Percentiles rank a stretch among this genome's conserved stretches.
phyloP scores from a whole-genome alignment of 2,888 invertebrate species.

The Pammene aurita region DNA sequence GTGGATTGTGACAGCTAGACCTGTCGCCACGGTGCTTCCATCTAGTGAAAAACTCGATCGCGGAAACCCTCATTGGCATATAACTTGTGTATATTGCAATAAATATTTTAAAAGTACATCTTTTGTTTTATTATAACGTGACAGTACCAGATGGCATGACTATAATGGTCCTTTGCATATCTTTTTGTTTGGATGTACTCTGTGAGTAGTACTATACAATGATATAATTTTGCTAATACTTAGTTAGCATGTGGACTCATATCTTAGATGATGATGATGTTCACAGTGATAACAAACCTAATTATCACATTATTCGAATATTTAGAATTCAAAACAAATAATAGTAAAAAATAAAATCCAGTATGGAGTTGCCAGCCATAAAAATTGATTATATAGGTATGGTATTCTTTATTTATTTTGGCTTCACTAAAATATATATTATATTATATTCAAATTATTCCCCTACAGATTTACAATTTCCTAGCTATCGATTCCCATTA shows the following conservation, averaged over 20 bases:
- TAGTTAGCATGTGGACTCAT: background rate
- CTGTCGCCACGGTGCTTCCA: no score
- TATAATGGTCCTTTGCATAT: no score
- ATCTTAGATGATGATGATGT: slow-evolving; percentile 7
- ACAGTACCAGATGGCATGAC: no score
- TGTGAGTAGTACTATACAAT: background rate
- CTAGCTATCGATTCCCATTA: no score
- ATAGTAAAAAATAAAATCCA: background rate
- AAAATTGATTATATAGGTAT: background rate
- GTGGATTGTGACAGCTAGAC: no score
- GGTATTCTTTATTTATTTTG: background rate
- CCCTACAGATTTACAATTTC: no score
- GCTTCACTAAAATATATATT: no score
- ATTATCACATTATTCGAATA: background rate
- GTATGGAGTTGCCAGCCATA: background rate
- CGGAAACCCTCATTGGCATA: no score
- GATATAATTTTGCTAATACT: background rate
- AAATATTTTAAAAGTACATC: slow-evolving; percentile 12
- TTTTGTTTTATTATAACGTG: slow-evolving; percentile 26
- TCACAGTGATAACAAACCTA: background rate
- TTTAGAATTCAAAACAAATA: no score
- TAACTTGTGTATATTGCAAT: slow-evolving; percentile 19
- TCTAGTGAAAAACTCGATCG: no score
- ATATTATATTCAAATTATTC: no score
- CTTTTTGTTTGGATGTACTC: background rate